These are phyloP conservation scores for Dromiciops gliroides DNA, from an alignment of 2,113 vertebrate genomes.

Conservation along the genomic window DNA sequence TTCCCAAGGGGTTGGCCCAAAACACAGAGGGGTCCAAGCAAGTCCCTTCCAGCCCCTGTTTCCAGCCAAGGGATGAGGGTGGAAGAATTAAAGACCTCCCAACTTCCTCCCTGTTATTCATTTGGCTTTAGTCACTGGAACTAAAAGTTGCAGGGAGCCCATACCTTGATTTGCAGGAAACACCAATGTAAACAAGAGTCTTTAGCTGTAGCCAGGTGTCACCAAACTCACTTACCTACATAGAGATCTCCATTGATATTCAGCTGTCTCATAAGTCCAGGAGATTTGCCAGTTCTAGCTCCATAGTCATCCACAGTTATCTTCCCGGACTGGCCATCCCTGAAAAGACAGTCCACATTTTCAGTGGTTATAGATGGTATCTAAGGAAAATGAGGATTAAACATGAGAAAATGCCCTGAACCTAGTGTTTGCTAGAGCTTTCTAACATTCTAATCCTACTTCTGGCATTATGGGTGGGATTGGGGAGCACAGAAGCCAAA, in stretches of 20 bases:
- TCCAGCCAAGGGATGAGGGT: constrained; percentile 51
- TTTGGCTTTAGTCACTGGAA: constrained; percentile 7
- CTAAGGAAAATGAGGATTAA: background rate
- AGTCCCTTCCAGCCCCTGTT: constrained; percentile 44
- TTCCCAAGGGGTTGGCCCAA: constrained; percentile 44
- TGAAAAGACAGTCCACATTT: constrained; percentile 74
- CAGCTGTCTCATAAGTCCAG: constrained; percentile 96
- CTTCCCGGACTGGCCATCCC: constrained; percentile 95
- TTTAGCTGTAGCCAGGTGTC: rapidly evolving
- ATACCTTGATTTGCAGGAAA: background rate
- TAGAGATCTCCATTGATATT: constrained; percentile 95
- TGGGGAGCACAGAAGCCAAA: background rate
- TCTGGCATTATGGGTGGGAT: background rate
- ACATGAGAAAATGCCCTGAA: background rate
- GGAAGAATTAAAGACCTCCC: constrained; percentile 34
- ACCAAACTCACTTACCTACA: constrained; percentile 87
- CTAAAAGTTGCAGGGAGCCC: background rate
- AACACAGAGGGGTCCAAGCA: constrained; percentile 48
- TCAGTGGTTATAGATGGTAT: background rate
- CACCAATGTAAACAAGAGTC: background rate
- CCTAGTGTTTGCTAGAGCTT: background rate
- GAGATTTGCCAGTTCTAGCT: constrained; percentile 91
- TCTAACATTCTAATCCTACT: background rate
- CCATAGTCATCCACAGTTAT: constrained; percentile 96
- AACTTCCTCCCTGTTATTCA: constrained; percentile 56